Evolutionary conservation across 1,140 invertebrate genomes (phyloP).

Genomic region (Musca vetustissima): DNA sequence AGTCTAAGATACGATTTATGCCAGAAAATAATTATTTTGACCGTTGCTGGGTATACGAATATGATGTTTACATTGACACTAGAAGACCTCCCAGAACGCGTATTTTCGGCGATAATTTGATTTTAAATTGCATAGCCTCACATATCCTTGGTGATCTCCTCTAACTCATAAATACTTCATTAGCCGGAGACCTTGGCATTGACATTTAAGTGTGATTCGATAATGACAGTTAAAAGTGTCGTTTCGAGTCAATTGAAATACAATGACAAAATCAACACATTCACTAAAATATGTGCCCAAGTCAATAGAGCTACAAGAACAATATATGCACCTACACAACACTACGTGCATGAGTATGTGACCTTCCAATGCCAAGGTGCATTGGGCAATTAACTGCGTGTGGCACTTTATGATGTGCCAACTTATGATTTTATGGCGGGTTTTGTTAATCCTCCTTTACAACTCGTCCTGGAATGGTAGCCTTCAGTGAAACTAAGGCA

Average conservation of each 20-base stretch:
- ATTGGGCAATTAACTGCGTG: conserved; percentile 20
- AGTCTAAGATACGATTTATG: too few relatives aligned
- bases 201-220: background rate
- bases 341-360: background rate
- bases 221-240: conserved; percentile 2
- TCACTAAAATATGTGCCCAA: background rate
- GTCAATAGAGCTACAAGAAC: background rate
- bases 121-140: too few relatives aligned
- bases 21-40: too few relatives aligned
- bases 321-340: background rate
- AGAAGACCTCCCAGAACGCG: too few relatives aligned
- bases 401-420: conserved; percentile 25
- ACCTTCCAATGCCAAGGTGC: conserved; percentile 1
- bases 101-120: too few relatives aligned
- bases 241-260: background rate
- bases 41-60: too few relatives aligned
- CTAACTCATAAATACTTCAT: too few relatives aligned
- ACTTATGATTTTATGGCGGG: conserved; percentile 12
- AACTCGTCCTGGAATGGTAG: background rate
- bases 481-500: background rate
- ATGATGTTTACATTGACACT: too few relatives aligned
- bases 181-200: too few relatives aligned
- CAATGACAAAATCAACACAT: background rate
- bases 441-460: background rate
- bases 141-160: too few relatives aligned